Evolutionary conservation across 2,888 invertebrate genomes (phyloP), one percentile per base, ranked within the genome.

Genomic region (Euplagia quadripunctaria): DNA sequence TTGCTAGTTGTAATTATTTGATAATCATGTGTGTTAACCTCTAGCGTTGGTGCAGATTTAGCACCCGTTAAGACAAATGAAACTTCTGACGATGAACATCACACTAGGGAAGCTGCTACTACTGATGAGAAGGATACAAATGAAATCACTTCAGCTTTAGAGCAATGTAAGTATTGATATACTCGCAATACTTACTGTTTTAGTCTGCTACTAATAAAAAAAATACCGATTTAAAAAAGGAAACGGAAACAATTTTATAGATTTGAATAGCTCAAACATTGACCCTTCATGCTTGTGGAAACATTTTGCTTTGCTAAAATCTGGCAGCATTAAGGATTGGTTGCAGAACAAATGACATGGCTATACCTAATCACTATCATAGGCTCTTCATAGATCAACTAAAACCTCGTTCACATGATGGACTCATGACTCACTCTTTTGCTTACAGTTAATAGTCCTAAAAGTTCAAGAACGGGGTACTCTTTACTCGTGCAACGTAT

Each of bases 401-500:
- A 9, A 55, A 55, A 55, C 55, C n/a, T n/a, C 4, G n/a, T 55
- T 58, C n/a, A 9, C 58, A 20, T 20, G 20, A 58, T n/a, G n/a
- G n/a, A n/a, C n/a, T n/a, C n/a, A n/a, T n/a, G n/a, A n/a, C n/a
- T n/a, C n/a, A n/a, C n/a, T 31, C 61, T 61, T 61, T 61, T 31
- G 1, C 31, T 14, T 31, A 4, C 82, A 94, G 94, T 94, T 78
- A 88, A 90, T 66, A 90, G 79, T 70, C 82, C 86, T 51, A 82
- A 88, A 4, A 87, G 88, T 58, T 86, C 79, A 58, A 84, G 90
- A 68, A 86, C 82, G 55, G 95, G 89, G 0, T 73, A 79, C 14
- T 79, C 86, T 0, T 90, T 97, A 4, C 82, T 96, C 0, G 70
- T 93, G 17, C 97, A 97, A 78, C 98, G 97, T 87, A 96, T 97